These are phyloP conservation scores for Neofelis nebulosa DNA, from an alignment of 2,113 vertebrate genomes.

Conservation along the genomic window DNA sequence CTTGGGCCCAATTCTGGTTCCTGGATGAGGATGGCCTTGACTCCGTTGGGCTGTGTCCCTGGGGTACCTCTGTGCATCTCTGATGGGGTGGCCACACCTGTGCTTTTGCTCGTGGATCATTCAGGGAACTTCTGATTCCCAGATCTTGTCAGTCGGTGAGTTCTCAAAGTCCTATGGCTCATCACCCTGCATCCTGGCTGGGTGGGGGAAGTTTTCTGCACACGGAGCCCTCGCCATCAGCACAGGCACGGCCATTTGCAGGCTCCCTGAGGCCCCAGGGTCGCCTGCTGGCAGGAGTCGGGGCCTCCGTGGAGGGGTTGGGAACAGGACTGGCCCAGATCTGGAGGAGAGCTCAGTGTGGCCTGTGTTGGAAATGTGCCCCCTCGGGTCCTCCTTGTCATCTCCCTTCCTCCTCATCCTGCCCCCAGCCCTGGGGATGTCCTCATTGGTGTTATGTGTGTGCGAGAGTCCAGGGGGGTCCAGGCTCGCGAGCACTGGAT, in stretches of 20 bases:
- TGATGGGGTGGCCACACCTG: not conserved
- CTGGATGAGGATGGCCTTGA: not conserved
- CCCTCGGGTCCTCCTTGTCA: not conserved
- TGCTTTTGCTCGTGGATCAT: not conserved
- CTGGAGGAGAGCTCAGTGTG: not conserved
- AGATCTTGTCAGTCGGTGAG: not conserved
- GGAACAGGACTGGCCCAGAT: not conserved
- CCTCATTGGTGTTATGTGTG: not conserved
- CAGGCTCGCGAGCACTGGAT: fast-evolving
- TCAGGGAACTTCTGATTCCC: not conserved
- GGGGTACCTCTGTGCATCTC: not conserved
- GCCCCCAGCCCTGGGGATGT: not conserved
- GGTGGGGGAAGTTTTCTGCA: not conserved
- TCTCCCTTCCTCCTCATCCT: not conserved
- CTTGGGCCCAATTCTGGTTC: not conserved
- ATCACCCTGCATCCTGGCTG: not conserved
- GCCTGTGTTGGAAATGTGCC: not conserved
- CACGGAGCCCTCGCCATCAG: not conserved
- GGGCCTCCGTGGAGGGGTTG: too few relatives aligned
- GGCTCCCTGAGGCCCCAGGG: not conserved
- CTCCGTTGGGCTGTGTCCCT: not conserved
- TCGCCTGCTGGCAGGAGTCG: not conserved
- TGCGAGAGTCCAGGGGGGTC: not conserved
- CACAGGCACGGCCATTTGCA: fast-evolving
- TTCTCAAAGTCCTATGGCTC: not conserved